These are phyloP conservation scores for Drosophila albomicans DNA, from an alignment of 1,140 invertebrate species.

Conservation along the genomic window DNA sequence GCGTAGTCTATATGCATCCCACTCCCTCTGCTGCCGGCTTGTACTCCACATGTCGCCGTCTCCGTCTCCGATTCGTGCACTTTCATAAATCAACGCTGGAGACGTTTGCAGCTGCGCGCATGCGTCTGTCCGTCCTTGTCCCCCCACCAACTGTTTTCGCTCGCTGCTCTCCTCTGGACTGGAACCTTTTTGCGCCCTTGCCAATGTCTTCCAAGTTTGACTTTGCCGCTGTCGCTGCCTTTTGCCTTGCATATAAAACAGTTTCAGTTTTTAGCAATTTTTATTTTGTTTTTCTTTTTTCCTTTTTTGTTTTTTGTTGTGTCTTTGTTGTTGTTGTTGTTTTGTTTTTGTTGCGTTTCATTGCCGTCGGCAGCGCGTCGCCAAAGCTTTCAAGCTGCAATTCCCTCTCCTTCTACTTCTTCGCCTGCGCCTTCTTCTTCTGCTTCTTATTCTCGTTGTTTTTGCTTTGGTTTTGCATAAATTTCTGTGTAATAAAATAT, in stretches of 20 bases:
- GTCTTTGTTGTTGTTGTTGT: conserved; percentile 29
- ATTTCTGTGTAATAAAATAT: conserved; percentile 82
- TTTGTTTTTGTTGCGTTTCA: conserved; percentile 42
- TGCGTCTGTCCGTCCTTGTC: conserved; percentile 53
- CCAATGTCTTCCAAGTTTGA: conserved; percentile 41
- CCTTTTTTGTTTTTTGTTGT: conserved; percentile 22
- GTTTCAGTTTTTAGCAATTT: conserved; percentile 58
- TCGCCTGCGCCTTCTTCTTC: conserved; percentile 17
- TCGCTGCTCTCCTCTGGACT: conserved; percentile 12
- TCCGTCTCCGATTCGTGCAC: conserved; percentile 63
- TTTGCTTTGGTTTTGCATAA: conserved; percentile 62
- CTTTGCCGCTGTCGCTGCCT: conserved; percentile 15
- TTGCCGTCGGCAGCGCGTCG: conserved; percentile 78
- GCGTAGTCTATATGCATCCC: not conserved
- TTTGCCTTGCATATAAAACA: conserved; percentile 79
- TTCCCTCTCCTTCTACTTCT: conserved; percentile 5
- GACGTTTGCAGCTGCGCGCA: conserved; percentile 80
- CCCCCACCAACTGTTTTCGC: not conserved
- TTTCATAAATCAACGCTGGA: conserved; percentile 79
- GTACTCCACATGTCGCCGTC: conserved; percentile 9
- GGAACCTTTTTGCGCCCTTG: conserved; percentile 82
- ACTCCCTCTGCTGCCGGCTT: not conserved
- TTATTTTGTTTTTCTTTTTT: conserved; percentile 19
- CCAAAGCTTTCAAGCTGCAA: conserved; percentile 72
- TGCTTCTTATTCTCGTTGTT: conserved; percentile 56